phyloP scores from a whole-genome alignment of 2,888 invertebrate species.

The Scaptomyza cyrtandrae region DNA sequence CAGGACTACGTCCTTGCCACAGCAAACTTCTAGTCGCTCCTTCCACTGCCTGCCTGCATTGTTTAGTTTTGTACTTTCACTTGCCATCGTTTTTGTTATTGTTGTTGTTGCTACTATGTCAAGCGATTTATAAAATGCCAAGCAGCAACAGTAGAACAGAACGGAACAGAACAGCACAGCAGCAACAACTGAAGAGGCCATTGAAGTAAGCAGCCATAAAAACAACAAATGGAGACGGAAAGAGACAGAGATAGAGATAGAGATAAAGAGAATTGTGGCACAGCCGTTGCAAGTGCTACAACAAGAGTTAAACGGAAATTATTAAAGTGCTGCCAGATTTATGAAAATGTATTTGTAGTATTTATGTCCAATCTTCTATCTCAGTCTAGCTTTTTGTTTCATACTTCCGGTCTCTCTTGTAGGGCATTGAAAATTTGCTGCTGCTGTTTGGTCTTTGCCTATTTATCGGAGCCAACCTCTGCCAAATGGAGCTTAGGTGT shows the following conservation, averaged over 20 bases:
- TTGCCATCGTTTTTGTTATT: constrained; percentile 35
- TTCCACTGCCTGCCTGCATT: constrained; percentile 46
- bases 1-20: constrained; percentile 36
- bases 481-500: constrained; percentile 15
- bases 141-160: constrained; percentile 24
- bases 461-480: constrained; percentile 40
- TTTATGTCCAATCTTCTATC: constrained; percentile 6
- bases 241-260: constrained; percentile 1
- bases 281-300: constrained; percentile 60
- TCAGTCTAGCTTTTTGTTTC: not conserved
- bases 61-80: constrained; percentile 62
- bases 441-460: constrained; percentile 34
- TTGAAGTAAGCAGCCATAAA: constrained; percentile 58
- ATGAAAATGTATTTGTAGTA: constrained; percentile 70
- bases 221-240: constrained; percentile 48
- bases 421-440: constrained; percentile 36
- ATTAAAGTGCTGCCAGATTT: constrained; percentile 79
- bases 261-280: constrained; percentile 41
- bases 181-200: constrained; percentile 45
- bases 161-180: constrained; percentile 9
- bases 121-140: constrained; percentile 79
- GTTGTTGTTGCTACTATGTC: constrained; percentile 62
- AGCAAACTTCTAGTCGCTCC: constrained; percentile 11
- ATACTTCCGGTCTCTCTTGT: not conserved
- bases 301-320: constrained; percentile 76